Base-by-base conservation (phyloP, 1,140 invertebrate species). In the Drosophila gunungcola region DNA sequence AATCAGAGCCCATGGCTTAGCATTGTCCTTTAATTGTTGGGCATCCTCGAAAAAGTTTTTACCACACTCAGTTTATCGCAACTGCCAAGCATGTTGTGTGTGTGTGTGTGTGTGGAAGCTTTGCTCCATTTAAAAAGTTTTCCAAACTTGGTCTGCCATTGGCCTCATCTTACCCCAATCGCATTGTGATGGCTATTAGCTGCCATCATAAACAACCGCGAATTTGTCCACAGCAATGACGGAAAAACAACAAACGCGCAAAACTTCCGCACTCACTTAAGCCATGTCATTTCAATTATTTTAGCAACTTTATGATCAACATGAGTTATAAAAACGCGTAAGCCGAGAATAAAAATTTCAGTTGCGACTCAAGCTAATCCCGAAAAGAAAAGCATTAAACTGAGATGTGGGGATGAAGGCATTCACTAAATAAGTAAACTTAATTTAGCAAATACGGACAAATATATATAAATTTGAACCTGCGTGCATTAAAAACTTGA, bases 261-360 rank as follows among this genome's bases (percentile, higher is more conserved):
- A 55, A 76, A 76, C 73, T 76, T 76, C 61, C 38, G 53, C 73
- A 76, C 73, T 67, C 61, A 84, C 60, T 58, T 63, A 82, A 78
- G 61, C 68, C 56, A 58, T 79, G 69, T 70, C 65, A 62, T 79
- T 82, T 82, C 79, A 86, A 86, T 86, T 86, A 88, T 88, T 88
- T 81, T 82, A 16, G 49, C 62, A 68, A 75, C 60, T 86, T 86
- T 82, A 82, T 68, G 64, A 41, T 43, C 53, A 78, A 80, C 41
- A 76, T 49, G 41, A 32, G 51, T 36, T 72, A 86, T 83, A 77
- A 86, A 84, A 79, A 53, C 46, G 67, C 53, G 38, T 77, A 83
- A 86, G 75, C 78, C 52, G 48, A 38, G 53, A 73, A 83, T 79
- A 88, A 83, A 88, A 86, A 72, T 72, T 79, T 88, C 55, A 65